Base-by-base conservation (phyloP, 2,888 invertebrate genomes). In the Protophormia terraenovae region DNA sequence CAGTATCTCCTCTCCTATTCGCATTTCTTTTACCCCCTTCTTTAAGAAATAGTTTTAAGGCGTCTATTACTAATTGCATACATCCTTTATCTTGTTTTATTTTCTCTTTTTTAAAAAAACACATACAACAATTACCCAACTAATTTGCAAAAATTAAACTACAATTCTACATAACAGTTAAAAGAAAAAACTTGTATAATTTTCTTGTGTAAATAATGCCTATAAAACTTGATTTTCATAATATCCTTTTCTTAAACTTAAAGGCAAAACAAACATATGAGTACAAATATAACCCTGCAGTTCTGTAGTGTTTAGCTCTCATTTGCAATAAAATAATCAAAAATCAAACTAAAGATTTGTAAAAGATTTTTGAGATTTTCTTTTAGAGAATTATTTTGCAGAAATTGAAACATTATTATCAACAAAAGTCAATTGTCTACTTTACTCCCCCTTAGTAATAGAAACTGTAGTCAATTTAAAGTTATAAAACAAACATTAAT, bases 91-190 rank as follows among this genome's bases (percentile, higher is more conserved):
- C 1, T 0, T 12, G 1, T 45, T 32, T 27, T 14, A 22, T 16
- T 4, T 27, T 2, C 27, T 35, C 8, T 50, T 10, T 7, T 45
- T n/a, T 55, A 72, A 22, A 16, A 2, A 64, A 29, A 53, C 24
- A 73, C 55, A 32, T 29, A 24, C 32, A 66, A 66, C 64, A 77
- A 77, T 77, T 77, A 77, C 58, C 5, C 64, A 77, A 81, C 80
- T 72, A 84, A 81, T 81, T 81, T 77, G 60, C 80, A 84, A 76
- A 84, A 60, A 72, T 80, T 84, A 66, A 76, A 81, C 84, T 84
- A 53, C 66, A 80, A 50, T 80, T 38, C 3, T 58, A 8, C 10
- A 55, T 38, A 76, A 41, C 22, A 64, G 32, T 60, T 38, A 12
- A 67, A 64, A 73, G 24, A 45, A 66, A n/a, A 66, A 76, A 76